Conservation (phyloP, 2,113 vertebrate species). For the Crotophaga sulcirostris region DNA sequence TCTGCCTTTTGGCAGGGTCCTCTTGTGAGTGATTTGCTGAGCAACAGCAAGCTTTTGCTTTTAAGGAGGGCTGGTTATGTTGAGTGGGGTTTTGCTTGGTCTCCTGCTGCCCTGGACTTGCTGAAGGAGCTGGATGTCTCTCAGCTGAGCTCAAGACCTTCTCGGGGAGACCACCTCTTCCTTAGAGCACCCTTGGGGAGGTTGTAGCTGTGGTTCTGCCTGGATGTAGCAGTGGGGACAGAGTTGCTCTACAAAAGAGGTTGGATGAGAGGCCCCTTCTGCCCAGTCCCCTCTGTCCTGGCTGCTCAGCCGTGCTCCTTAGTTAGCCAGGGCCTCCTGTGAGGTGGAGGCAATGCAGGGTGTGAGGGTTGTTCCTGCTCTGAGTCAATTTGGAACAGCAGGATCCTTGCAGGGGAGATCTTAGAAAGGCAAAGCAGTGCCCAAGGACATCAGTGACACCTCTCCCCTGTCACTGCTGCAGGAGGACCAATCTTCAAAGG, state of each 20-base stretch:
- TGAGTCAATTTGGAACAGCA: fast-evolving
- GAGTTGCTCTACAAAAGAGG: not conserved
- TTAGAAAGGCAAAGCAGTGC: not conserved
- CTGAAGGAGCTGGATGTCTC: not conserved
- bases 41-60: not conserved
- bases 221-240: not conserved
- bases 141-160: not conserved
- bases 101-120: not conserved
- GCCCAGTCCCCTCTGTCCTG: not conserved
- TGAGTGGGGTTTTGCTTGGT: not conserved
- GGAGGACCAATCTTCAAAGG: not conserved
- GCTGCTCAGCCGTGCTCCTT: fast-evolving
- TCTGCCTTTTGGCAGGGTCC: not conserved
- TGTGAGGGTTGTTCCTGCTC: not conserved
- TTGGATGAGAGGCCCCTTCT: not conserved
- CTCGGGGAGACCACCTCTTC: not conserved
- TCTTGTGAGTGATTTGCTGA: not conserved
- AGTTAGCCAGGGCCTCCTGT: not conserved
- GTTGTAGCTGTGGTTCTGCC: not conserved
- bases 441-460: fast-evolving
- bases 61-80: not conserved
- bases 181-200: not conserved
- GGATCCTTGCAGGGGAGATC: not conserved
- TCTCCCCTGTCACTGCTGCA: not conserved
- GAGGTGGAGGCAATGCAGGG: fast-evolving